Evolutionary conservation across 2,797 vertebrate species (phyloP), one percentile per base, ranked within the genome.

Genomic region (Yasuhikotakia modesta): DNA sequence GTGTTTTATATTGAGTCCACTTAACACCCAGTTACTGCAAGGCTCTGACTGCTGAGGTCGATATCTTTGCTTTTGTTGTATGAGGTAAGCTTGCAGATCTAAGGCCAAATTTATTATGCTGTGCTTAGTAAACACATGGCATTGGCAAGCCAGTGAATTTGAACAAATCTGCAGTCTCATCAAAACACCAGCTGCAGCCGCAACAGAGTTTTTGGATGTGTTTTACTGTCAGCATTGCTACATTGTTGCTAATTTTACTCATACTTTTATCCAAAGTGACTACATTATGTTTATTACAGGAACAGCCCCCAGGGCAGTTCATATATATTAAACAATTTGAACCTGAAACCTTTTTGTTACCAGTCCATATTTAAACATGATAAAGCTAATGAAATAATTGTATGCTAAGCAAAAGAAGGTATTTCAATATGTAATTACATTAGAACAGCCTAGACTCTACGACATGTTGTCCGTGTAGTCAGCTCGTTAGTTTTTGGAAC

Each of bases 171-270:
- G 69, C 70, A 64, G 65, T 46, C 10, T 58, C 50, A 27, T 57
- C 79, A 81, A 78, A 55, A 73, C 75, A 78, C 70, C 70, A 83
- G 65, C 75, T 83, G 70, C 32, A 76, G 32, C 70, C 58, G 73
- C 73, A 39, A 57, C 22, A 73, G 73, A 72, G 57, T 63, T 17
- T 66, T 74, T 39, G 5, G 12, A n/a, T 55, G 57, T 70, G 48
- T n/a, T 45, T 65, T 65, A 11, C 21, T 66, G 52, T 55, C 35
- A 43, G 65, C 17, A 32, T 52, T 19, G 24, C 21, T 66, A 57
- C 66, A 66, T 67, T 76, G 63, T 76, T 16, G n/a, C n/a, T n/a
- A n/a, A 57, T 57, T 57, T 57, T 55, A 63, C 35, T 43, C 11
- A 53, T 43, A 48, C 4, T 76, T 55, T 76, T 67, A 76, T 66